Conservation (phyloP, 30 jellyfish, hydroid and myxozoan species). For the Mastigias papua region DNA sequence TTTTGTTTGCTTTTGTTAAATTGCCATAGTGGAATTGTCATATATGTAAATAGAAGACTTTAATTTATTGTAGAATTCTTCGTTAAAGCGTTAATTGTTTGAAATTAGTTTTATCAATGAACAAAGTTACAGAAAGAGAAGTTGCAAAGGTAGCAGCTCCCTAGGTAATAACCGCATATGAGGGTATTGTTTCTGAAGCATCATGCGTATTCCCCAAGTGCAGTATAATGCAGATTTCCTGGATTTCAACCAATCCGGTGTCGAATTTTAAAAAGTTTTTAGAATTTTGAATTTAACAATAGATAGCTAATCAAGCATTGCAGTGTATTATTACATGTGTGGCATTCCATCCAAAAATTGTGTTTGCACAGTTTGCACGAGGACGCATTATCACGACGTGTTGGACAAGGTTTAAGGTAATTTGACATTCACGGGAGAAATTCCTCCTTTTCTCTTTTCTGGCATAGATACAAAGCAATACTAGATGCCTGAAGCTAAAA, state of each 20-base stretch:
- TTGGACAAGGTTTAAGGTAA: not conserved
- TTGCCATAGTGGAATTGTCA: no score
- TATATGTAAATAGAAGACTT: no score
- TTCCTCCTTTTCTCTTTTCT: not conserved
- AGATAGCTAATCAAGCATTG: conserved; percentile 23
- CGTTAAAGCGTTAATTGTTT: not conserved
- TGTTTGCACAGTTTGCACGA: conserved; percentile 61
- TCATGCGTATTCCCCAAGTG: not conserved
- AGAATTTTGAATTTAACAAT: not conserved
- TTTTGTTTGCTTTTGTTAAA: no score
- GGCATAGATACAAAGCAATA: not conserved
- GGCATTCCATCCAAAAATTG: not conserved
- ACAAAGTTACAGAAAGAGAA: not conserved
- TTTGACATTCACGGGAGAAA: not conserved
- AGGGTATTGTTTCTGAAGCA: not conserved
- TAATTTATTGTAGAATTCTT: no score
- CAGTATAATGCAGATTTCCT: not conserved
- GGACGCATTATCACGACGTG: conserved; percentile 46
- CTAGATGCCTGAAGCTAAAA: not conserved
- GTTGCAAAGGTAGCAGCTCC: not conserved
- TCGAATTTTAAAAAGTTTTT: not conserved
- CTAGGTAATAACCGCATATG: not conserved
- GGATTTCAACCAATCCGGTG: conserved; percentile 12
- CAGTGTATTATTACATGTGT: conserved; percentile 26
- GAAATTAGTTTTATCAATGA: not conserved